phyloP scores from a whole-genome alignment of 2,888 invertebrate genomes.

The Tipula vernalis region DNA sequence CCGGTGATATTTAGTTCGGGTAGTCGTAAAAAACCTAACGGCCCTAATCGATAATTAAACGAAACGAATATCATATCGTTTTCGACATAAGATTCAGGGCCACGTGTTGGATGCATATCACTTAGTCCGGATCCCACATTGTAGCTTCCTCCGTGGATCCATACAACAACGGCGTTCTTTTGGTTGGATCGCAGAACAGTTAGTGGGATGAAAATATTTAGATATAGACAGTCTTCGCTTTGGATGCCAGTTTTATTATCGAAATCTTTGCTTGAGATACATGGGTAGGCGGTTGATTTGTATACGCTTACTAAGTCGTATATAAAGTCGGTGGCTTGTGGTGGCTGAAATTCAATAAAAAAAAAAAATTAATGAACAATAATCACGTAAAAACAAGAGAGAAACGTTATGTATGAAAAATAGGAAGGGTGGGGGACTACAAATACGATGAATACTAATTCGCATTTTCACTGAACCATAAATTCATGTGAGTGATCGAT shows the following conservation, averaged over 20 bases:
- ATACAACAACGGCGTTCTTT: slow-evolving; percentile 31
- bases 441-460: no score
- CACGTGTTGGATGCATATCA: slow-evolving; percentile 28
- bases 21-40: slow-evolving; percentile 22
- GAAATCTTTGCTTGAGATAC: neutral
- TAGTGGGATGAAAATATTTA: neutral
- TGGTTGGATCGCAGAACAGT: neutral
- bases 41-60: slow-evolving; percentile 31
- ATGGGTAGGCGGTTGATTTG: neutral
- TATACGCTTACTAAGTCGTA: neutral
- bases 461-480: no score
- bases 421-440: no score
- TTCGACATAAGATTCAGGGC: neutral
- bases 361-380: neutral
- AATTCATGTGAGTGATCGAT: no score
- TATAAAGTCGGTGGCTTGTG: neutral
- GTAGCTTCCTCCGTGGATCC: slow-evolving; percentile 33
- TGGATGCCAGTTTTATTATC: neutral
- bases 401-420: no score
- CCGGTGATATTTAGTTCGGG: neutral
- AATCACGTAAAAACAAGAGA: no score
- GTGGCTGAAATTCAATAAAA: neutral
- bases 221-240: neutral
- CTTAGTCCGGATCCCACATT: slow-evolving; percentile 22
- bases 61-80: neutral